Evolutionary conservation across 2,797 vertebrate species (phyloP).

Genomic region (Lutjanus campechanus): DNA sequence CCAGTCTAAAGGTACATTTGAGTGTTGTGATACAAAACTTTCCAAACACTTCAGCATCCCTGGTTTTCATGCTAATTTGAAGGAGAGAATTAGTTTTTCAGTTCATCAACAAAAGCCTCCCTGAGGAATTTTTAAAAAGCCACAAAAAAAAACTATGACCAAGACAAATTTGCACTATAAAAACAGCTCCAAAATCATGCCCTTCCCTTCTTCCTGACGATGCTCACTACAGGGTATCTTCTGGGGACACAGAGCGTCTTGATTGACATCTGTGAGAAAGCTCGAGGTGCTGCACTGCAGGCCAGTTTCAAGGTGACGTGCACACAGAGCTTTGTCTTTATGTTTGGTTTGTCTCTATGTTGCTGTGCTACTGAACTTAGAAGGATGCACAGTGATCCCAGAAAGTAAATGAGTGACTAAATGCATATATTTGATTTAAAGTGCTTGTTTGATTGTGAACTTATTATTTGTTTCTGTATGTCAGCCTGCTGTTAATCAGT

Average conservation of each 20-base stretch:
- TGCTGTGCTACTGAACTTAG: background rate
- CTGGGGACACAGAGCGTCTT: slow-evolving; percentile 12
- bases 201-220: slow-evolving; percentile 6
- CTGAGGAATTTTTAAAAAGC: background rate
- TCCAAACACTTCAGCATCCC: background rate
- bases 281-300: slow-evolving; percentile 24
- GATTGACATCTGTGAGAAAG: slow-evolving; percentile 33
- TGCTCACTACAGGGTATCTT: background rate
- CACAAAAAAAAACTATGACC: slow-evolving; percentile 1
- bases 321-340: slow-evolving; percentile 16
- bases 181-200: background rate
- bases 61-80: slow-evolving; percentile 13
- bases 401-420: background rate
- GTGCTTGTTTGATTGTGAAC: background rate
- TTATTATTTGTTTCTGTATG: background rate
- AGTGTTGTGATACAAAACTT: background rate
- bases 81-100: background rate
- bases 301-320: slow-evolving; percentile 32
- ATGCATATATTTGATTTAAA: background rate
- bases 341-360: slow-evolving; percentile 5
- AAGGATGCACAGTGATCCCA: background rate
- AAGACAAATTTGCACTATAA: slow-evolving; percentile 22
- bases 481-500: background rate
- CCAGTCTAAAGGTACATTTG: background rate
- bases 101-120: background rate